Evolutionary conservation across 2,888 invertebrate genomes (phyloP).

Genomic region (Bugulina stolonifera): DNA sequence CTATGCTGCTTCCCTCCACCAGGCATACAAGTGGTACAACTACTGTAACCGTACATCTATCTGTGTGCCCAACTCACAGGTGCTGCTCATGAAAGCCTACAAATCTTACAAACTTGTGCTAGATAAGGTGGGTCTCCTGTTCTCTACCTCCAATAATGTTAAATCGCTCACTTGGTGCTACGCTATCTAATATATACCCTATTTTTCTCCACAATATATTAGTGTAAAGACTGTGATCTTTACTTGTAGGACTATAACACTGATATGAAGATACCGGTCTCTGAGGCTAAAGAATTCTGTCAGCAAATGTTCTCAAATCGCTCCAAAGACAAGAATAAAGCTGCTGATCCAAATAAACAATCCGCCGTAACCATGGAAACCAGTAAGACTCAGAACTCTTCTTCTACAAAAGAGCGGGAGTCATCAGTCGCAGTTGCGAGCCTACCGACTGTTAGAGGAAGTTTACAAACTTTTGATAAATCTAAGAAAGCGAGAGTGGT

Average conservation of each 20-base stretch:
- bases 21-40: slow-evolving; percentile 18
- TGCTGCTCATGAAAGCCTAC: slow-evolving; percentile 25
- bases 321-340: slow-evolving; percentile 8
- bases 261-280: neutral
- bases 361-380: no score
- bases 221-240: neutral
- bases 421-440: neutral
- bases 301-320: slow-evolving; percentile 24
- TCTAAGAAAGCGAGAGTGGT: neutral
- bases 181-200: no score
- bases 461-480: slow-evolving; percentile 13
- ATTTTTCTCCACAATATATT: neutral
- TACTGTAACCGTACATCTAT: neutral
- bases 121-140: slow-evolving; percentile 5
- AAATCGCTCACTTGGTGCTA: no score
- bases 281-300: slow-evolving; percentile 13
- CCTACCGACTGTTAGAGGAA: slow-evolving; percentile 12
- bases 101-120: neutral
- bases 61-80: slow-evolving; percentile 17
- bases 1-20: slow-evolving; percentile 22
- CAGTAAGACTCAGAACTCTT: neutral
- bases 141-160: no score
- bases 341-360: neutral
- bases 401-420: neutral
- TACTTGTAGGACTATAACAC: neutral